Conservation (phyloP, 1,140 invertebrate species). For the Sesamia nonagrioides region DNA sequence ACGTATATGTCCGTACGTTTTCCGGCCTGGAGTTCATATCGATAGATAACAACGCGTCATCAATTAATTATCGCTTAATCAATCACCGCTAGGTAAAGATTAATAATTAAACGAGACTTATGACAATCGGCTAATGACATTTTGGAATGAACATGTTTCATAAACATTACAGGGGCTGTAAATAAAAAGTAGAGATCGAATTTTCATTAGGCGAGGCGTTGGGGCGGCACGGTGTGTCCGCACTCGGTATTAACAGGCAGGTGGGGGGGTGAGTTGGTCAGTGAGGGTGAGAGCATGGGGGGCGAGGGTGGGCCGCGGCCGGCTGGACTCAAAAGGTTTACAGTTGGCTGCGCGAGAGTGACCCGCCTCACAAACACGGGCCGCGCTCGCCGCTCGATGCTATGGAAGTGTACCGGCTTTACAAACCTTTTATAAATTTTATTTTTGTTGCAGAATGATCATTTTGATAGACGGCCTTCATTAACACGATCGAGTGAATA, state of each 20-base stretch:
- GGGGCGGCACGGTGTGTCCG: conserved; percentile 81
- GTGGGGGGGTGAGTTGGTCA: conserved; percentile 48
- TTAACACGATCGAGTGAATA: conserved; percentile 46
- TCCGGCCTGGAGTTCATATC: neutral
- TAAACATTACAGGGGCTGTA: conserved; percentile 67
- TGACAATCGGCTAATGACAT: conserved; percentile 24
- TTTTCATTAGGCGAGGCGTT: conserved; percentile 85
- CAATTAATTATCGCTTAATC: conserved; percentile 9
- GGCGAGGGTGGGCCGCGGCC: conserved; percentile 72
- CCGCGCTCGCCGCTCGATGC: conserved; percentile 66
- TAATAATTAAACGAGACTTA: conserved; percentile 12
- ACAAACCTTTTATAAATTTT: conserved; percentile 65
- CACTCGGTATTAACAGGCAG: conserved; percentile 76
- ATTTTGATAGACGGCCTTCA: conserved; percentile 46
- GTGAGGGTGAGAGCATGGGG: conserved; percentile 43
- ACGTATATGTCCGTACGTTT: neutral
- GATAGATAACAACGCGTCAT: neutral
- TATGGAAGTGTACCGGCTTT: conserved; percentile 76
- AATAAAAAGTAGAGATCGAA: conserved; percentile 82
- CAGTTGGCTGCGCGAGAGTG: conserved; percentile 84
- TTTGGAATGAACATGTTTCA: conserved; percentile 65
- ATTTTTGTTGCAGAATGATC: conserved; percentile 60
- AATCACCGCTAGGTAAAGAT: conserved; percentile 2
- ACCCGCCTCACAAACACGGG: conserved; percentile 84
- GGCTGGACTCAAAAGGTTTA: conserved; percentile 83